These are phyloP conservation scores for Trochalopteron elliotii DNA, from an alignment of 2,113 vertebrate genomes.

Conservation along the genomic window DNA sequence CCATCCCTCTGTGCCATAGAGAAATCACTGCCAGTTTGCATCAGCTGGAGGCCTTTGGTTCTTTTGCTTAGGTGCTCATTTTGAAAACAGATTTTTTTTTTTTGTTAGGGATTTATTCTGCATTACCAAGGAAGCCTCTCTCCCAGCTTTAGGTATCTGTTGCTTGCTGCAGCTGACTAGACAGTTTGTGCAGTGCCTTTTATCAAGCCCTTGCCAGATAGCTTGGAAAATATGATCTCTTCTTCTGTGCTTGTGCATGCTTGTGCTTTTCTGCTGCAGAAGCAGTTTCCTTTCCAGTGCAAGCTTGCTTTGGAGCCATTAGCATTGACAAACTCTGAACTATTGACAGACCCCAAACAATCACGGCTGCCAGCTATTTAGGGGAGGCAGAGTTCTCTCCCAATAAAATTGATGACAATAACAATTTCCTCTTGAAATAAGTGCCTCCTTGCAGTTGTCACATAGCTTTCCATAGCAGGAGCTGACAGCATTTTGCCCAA, in stretches of 20 bases:
- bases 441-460: not conserved
- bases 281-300: conserved; percentile 33
- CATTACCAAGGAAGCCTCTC: not conserved
- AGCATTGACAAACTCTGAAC: not conserved
- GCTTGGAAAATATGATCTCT: conserved; percentile 45
- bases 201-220: conserved; percentile 3
- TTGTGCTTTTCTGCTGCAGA: conserved; percentile 3
- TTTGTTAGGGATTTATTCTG: not conserved
- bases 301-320: not conserved
- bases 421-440: not conserved
- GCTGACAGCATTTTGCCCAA: not conserved
- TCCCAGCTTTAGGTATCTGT: not conserved
- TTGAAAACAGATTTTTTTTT: not conserved
- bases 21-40: not conserved
- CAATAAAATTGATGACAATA: not conserved
- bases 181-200: not conserved
- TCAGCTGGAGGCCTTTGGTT: not conserved
- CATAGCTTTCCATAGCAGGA: not conserved
- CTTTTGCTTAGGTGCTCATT: not conserved
- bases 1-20: not conserved
- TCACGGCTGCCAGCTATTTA: not conserved
- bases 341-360: not conserved
- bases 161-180: conserved; percentile 3
- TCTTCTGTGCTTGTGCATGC: not conserved
- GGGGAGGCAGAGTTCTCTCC: not conserved